phyloP scores from a whole-genome alignment of 2,797 vertebrate species.

The Pseudochaenichthys georgianus region DNA sequence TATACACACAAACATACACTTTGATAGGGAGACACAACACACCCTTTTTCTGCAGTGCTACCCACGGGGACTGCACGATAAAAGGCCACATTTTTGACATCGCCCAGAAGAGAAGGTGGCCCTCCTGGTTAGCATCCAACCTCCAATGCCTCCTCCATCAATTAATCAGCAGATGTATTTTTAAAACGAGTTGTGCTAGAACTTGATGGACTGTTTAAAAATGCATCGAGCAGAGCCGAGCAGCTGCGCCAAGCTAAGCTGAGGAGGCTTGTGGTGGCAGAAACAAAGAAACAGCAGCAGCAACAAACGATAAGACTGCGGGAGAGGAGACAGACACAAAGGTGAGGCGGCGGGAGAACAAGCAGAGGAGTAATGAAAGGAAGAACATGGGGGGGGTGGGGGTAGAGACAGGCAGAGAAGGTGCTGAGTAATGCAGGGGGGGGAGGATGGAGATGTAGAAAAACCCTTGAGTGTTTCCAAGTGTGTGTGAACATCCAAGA shows the following conservation, averaged over 20 bases:
- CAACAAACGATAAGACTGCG: conserved; percentile 31
- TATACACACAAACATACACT: conserved; percentile 2
- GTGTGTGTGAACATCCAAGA: conserved; percentile 53
- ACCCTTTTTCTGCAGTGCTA: conserved; percentile 45
- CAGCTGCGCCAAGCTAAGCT: conserved; percentile 61
- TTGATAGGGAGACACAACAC: conserved; percentile 17
- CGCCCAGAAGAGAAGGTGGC: conserved; percentile 54
- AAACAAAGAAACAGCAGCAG: conserved; percentile 21
- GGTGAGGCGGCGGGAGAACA: conserved; percentile 42
- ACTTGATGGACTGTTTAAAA: conserved; percentile 87
- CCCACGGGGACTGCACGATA: conserved; percentile 32
- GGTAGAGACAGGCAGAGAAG: conserved; percentile 4
- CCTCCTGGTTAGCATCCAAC: conserved; percentile 57
- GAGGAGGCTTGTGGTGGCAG: conserved; percentile 53
- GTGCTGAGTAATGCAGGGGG: conserved; percentile 36
- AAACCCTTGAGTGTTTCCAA: conserved; percentile 38
- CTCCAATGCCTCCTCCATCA: conserved; percentile 75
- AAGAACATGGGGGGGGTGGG: conserved; percentile 21
- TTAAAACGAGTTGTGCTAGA: conserved; percentile 83
- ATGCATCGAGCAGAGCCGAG: conserved; percentile 79
- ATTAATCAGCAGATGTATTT: conserved; percentile 88
- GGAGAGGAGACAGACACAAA: conserved; percentile 48
- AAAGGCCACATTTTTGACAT: conserved; percentile 51
- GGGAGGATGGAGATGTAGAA: neutral
- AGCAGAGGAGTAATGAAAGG: conserved; percentile 29